phyloP scores from a whole-genome alignment of 2,797 vertebrate genomes.

The Sebastes glaucus region DNA sequence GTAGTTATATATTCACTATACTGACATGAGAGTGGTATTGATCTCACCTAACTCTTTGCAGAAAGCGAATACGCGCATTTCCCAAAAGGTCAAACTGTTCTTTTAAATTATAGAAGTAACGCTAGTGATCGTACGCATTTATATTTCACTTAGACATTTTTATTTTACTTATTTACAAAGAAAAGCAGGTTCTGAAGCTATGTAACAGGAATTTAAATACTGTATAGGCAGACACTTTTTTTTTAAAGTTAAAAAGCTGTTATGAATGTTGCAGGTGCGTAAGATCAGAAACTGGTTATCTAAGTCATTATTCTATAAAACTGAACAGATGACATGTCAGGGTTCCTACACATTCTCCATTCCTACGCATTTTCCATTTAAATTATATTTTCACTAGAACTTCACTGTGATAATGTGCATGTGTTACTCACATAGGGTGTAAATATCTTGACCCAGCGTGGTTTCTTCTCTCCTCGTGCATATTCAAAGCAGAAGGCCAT shows the following conservation, averaged over 20 bases:
- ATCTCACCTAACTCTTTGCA: not conserved
- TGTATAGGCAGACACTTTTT: not conserved
- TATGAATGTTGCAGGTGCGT: not conserved
- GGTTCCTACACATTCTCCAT: not conserved
- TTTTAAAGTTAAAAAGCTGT: not conserved
- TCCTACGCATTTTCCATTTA: too few species aligned
- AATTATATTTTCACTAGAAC: not conserved
- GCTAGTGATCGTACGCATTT: not conserved
- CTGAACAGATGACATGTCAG: not conserved
- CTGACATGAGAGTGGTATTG: not conserved
- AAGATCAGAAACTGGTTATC: not conserved
- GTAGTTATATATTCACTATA: not conserved
- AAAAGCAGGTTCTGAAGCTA: not conserved
- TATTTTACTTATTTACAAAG: not conserved
- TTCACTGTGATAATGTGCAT: not conserved
- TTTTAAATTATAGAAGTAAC: not conserved
- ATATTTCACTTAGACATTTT: not conserved
- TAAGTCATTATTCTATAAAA: not conserved
- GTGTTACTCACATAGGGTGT: conserved; percentile 91
- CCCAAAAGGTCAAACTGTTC: not conserved
- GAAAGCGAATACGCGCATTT: not conserved
- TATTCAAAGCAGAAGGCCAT: conserved; percentile 99
- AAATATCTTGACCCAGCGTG: conserved; percentile 98
- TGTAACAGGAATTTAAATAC: not conserved
- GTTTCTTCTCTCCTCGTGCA: conserved; percentile 95